phyloP scores from a whole-genome alignment of 2,113 vertebrate genomes.

The Ctenomys sociabilis region DNA sequence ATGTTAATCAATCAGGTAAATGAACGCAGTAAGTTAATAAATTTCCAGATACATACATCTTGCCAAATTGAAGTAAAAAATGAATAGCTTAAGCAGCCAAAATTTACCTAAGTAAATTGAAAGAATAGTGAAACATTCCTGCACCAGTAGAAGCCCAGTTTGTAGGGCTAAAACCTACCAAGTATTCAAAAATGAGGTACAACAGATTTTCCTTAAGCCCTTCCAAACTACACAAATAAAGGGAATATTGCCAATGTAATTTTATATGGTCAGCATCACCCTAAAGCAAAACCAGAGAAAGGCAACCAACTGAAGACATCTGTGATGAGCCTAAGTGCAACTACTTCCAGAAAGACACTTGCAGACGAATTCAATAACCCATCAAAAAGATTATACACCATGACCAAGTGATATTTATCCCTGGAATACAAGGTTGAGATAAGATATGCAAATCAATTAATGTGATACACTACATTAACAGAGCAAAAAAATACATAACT shows the following conservation, averaged over 20 bases:
- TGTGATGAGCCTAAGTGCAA: neutral
- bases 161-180: neutral
- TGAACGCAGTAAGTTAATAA: neutral
- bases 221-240: neutral
- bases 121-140: neutral
- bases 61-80: neutral
- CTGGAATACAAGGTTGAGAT: neutral
- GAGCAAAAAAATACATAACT: neutral
- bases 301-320: neutral
- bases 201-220: neutral
- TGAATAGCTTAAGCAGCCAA: neutral
- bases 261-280: neutral
- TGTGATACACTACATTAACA: neutral
- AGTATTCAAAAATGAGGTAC: neutral
- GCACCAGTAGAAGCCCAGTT: neutral
- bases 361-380: neutral
- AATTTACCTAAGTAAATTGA: neutral
- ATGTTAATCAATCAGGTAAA: neutral
- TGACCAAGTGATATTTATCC: neutral
- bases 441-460: neutral
- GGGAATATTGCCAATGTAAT: neutral
- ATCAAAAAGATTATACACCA: neutral
- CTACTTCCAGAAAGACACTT: neutral
- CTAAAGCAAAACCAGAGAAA: neutral
- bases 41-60: neutral